Evolutionary conservation across 2,797 vertebrate species (phyloP), one percentile per base, ranked within the genome.

Genomic region (Megaceryle alcyon): DNA sequence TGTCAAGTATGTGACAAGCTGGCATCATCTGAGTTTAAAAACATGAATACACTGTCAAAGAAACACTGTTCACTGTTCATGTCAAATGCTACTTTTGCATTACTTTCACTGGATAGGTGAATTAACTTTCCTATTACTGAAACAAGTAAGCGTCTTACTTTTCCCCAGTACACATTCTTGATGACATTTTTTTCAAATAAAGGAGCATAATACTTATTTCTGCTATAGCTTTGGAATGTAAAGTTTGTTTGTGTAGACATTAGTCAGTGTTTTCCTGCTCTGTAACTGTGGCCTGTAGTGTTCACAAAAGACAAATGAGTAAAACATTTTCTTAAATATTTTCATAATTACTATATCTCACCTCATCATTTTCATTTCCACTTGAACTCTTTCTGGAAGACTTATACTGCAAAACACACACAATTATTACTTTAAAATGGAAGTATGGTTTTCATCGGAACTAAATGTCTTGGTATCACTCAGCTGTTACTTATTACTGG

Each of bases 301-400:
- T 49, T 70, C 16, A 56, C 51, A 48, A 79, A 60, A 64, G 29
- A 44, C 43, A 72, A 60, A 37, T 9, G 3, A 94, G 79, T 28
- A 82, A 57, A 63, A 15, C 2, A 1, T 21, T 85, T 76, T 64
- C 48, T 88, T 21, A 65, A n/a, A 4, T 44, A 81, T 57, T 76
- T 90, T 70, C n/a, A 22, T 23, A 41, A 54, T 46, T 48, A 35
- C 68, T 35, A 9, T 56, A 94, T 86, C 99, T 97, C 59, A 99
- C 99, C 99, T 99, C 99, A 86, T 99, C 99, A 4, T 99, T 98
- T 97, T 98, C 99, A 73, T 99, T 98, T 84, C 98, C 98, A 73
- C 98, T 97, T 59, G 98, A 99, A 97, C 97, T 99, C 98, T 99
- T 99, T 83, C 99, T 98, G 79, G 98, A 98, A 94, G 98, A 98